phyloP scores from a whole-genome alignment of 2,113 vertebrate genomes.

The Ictalurus furcatus region DNA sequence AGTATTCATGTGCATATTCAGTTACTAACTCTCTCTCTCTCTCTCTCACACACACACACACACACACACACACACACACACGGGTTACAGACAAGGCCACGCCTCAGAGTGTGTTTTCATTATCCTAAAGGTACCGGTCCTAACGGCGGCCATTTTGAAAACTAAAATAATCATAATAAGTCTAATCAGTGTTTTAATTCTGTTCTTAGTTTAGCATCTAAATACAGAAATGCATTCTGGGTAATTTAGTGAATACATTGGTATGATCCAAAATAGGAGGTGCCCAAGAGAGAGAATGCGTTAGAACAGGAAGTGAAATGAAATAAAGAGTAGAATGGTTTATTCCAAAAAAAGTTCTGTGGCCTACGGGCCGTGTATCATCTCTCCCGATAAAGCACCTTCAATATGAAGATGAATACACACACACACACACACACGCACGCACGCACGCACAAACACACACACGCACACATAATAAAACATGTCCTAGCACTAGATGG shows the following conservation, averaged over 20 bases:
- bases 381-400: conserved; percentile 81
- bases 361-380: conserved; percentile 50
- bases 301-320: conserved; percentile 45
- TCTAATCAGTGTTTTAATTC: conserved; percentile 6
- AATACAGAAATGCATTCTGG: conserved; percentile 50
- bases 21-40: conserved; percentile 59
- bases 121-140: not conserved
- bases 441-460: conserved; percentile 70
- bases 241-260: not conserved
- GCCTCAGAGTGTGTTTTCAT: not conserved
- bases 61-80: conserved; percentile 46
- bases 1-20: conserved; percentile 71
- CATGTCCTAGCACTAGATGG: conserved; percentile 60
- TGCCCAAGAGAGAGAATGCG: not conserved
- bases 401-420: conserved; percentile 96
- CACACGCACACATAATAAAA: conserved; percentile 64
- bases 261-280: not conserved
- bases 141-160: not conserved
- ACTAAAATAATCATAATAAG: not conserved
- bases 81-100: conserved; percentile 33
- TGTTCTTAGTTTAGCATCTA: conserved; percentile 1
- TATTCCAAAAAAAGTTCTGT: conserved; percentile 56
- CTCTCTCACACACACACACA: conserved; percentile 39
- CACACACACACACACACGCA: conserved; percentile 61
- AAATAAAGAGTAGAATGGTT: conserved; percentile 60